Evolutionary conservation across 2,113 vertebrate species (phyloP).

Genomic region (Probosciger aterrimus): DNA sequence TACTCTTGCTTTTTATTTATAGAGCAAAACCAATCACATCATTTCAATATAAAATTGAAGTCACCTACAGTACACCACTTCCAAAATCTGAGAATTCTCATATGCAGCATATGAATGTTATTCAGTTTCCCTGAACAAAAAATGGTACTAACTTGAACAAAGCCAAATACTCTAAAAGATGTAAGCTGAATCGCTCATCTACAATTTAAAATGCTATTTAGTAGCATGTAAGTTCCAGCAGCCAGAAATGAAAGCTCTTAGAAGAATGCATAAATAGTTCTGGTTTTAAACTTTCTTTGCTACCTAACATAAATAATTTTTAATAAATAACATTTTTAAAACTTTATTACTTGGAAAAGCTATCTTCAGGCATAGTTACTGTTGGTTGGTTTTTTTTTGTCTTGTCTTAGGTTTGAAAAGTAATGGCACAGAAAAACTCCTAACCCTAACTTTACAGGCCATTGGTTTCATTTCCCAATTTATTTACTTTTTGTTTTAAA

Average conservation of each 20-base stretch:
- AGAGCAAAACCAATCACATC: not conserved
- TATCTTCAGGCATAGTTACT: not conserved
- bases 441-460: not conserved
- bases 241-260: not conserved
- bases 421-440: not conserved
- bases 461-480: accelerated
- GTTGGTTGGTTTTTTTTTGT: too few species aligned
- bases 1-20: not conserved
- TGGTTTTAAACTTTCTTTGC: not conserved
- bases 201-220: not conserved
- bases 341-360: not conserved
- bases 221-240: not conserved
- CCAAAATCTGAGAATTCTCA: not conserved
- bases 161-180: not conserved
- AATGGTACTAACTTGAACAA: not conserved
- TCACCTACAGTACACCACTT: not conserved
- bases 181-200: not conserved
- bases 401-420: not conserved
- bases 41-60: not conserved
- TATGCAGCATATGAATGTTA: not conserved
- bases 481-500: not conserved
- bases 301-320: not conserved
- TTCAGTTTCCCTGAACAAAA: not conserved
- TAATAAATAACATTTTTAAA: not conserved
- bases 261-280: not conserved